A percentile compares a stretch with the other conserved stretches of the same genome.
Evolutionary conservation across 2,797 vertebrate species (phyloP).

Genomic region (Echiichthys vipera): DNA sequence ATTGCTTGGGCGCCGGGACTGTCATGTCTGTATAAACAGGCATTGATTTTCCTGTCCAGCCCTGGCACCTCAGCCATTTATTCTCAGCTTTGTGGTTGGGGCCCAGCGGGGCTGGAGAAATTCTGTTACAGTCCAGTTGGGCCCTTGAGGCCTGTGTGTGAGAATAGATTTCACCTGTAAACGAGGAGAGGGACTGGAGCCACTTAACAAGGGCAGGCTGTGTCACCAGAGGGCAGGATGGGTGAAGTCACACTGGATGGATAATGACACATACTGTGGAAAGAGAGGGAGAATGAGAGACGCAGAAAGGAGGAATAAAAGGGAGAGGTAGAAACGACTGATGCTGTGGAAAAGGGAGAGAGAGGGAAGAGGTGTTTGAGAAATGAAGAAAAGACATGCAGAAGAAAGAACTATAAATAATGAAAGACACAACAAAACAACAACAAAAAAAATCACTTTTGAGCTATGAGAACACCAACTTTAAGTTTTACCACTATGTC

Average conservation of each 20-base stretch:
- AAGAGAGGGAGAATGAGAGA: constrained; percentile 27
- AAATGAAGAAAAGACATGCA: not conserved
- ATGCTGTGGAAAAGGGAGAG: not conserved
- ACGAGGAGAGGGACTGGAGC: constrained; percentile 81
- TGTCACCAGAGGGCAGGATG: constrained; percentile 79
- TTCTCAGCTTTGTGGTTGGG: constrained; percentile 98
- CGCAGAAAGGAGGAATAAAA: constrained; percentile 11
- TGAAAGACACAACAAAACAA: not conserved
- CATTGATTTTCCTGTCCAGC: constrained; percentile 99
- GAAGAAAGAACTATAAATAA: not conserved
- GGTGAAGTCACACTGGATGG: constrained; percentile 77
- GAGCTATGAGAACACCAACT: not conserved
- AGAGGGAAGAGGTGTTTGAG: not conserved
- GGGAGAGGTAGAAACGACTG: constrained; percentile 20
- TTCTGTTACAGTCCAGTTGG: constrained; percentile 98
- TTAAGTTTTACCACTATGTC: not conserved
- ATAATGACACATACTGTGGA: constrained; percentile 66
- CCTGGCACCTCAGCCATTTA: constrained; percentile 98
- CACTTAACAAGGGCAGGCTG: constrained; percentile 82
- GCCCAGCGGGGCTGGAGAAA: constrained; percentile 96
- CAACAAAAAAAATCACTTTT: not conserved
- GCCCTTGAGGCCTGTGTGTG: constrained; percentile 97
- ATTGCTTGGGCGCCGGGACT: constrained; percentile 87
- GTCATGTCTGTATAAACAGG: constrained; percentile 99
- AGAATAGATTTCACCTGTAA: constrained; percentile 99